phyloP scores from a whole-genome alignment of 2,113 vertebrate species.

The Engraulis encrasicolus region DNA sequence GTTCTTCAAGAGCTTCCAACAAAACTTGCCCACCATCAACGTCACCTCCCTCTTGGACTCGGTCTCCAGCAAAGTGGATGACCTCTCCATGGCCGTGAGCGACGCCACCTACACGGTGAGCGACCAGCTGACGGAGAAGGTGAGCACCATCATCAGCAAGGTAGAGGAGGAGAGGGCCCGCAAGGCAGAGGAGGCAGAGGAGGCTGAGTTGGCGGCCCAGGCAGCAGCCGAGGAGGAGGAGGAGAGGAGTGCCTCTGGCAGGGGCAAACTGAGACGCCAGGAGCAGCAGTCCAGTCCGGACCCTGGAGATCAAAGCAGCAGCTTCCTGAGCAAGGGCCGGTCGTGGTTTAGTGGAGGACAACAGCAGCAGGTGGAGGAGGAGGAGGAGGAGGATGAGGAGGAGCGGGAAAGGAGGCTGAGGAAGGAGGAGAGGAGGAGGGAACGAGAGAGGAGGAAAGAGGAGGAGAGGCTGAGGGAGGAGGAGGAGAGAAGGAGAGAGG shows the following conservation, averaged over 20 bases:
- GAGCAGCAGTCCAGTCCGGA: neutral
- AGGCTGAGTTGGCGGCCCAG: neutral
- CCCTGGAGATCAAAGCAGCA: neutral
- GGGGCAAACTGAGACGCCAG: neutral
- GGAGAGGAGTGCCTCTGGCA: neutral
- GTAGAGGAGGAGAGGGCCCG: constrained; percentile 77
- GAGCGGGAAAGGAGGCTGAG: constrained; percentile 24
- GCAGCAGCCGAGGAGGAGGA: neutral
- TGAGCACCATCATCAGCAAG: constrained; percentile 84
- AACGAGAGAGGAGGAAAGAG: constrained; percentile 60
- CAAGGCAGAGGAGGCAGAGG: neutral
- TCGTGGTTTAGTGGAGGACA: too few species aligned
- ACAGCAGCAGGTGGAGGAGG: constrained; percentile 29
- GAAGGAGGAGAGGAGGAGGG: constrained; percentile 59
- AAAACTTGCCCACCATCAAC: constrained; percentile 88
- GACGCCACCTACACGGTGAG: constrained; percentile 84
- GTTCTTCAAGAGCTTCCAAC: constrained; percentile 91
- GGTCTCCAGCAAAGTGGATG: constrained; percentile 86
- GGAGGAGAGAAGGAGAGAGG: constrained; percentile 52
- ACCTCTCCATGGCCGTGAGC: constrained; percentile 82
- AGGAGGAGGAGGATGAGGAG: constrained; percentile 17
- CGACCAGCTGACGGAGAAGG: constrained; percentile 90
- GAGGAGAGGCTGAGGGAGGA: constrained; percentile 56
- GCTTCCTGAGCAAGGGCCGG: too few species aligned
- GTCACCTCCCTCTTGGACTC: constrained; percentile 88